Evolutionary conservation across 2,888 invertebrate genomes (phyloP).

Genomic region (Xestia rhomboidea): DNA sequence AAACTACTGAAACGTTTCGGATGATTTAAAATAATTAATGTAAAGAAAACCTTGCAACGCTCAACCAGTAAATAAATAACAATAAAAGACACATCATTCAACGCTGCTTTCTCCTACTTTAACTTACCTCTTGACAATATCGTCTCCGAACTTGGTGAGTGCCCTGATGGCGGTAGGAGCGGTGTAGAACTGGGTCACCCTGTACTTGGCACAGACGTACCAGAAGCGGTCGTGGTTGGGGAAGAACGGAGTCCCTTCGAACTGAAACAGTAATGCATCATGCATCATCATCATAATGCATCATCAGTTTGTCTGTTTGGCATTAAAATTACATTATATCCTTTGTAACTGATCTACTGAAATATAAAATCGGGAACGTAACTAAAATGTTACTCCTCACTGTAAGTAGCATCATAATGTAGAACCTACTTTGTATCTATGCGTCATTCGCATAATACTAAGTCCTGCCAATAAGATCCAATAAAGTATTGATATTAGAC

Average conservation of each 20-base stretch:
- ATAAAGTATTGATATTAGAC: not conserved
- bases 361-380: not conserved
- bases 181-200: constrained; percentile 99
- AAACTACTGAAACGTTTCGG: too few species aligned
- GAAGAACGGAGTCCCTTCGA: constrained; percentile 99
- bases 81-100: not conserved
- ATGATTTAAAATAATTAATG: too few species aligned
- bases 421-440: not conserved
- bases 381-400: not conserved
- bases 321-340: not conserved
- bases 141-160: constrained; percentile 98
- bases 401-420: not conserved
- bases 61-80: not conserved
- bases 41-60: not conserved
- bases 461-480: not conserved
- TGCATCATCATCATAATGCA: too few species aligned
- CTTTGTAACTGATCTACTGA: not conserved
- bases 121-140: constrained; percentile 93
- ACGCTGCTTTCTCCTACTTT: not conserved
- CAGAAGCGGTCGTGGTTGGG: constrained; percentile 98
- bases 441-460: not conserved
- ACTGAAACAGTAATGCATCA: constrained; percentile 88
- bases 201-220: constrained; percentile 97
- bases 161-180: constrained; percentile 99
- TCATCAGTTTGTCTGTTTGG: not conserved